Evolutionary conservation across 1,140 invertebrate genomes (phyloP).

Genomic region (Eciton burchellii): DNA sequence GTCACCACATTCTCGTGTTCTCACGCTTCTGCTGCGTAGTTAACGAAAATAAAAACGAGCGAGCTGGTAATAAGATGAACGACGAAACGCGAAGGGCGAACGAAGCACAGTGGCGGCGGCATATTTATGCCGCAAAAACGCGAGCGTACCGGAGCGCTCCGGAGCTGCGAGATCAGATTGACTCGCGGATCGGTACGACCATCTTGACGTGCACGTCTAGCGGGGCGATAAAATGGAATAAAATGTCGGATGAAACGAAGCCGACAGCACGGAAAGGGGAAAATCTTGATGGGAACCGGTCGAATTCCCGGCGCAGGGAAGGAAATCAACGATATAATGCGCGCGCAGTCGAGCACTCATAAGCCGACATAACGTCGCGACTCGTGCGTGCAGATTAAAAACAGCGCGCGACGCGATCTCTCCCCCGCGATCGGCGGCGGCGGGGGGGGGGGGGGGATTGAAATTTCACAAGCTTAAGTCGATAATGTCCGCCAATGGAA

Average conservation of each 20-base stretch:
- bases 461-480: slow-evolving; percentile 40
- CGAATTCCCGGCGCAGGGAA: not conserved
- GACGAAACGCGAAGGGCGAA: not conserved
- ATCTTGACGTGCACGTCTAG: not conserved
- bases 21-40: not conserved
- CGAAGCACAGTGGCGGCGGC: not conserved
- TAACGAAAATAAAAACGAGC: not conserved
- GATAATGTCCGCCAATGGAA: slow-evolving; percentile 21
- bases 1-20: slow-evolving; percentile 18
- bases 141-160: not conserved
- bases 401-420: not conserved
- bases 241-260: too few species aligned
- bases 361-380: slow-evolving; percentile 9
- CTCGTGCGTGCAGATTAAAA: slow-evolving; percentile 48
- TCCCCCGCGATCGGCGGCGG: not conserved
- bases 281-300: not conserved
- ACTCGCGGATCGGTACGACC: not conserved
- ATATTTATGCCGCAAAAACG: slow-evolving; percentile 25
- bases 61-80: not conserved
- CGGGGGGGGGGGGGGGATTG: not conserved
- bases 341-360: not conserved
- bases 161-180: slow-evolving; percentile 42
- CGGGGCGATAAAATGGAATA: slow-evolving; percentile 30
- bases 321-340: slow-evolving; percentile 17
- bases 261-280: too few species aligned